These are phyloP conservation scores for Platorchestia sp. DNA, from an alignment of 1,140 invertebrate species.

Conservation along the genomic window DNA sequence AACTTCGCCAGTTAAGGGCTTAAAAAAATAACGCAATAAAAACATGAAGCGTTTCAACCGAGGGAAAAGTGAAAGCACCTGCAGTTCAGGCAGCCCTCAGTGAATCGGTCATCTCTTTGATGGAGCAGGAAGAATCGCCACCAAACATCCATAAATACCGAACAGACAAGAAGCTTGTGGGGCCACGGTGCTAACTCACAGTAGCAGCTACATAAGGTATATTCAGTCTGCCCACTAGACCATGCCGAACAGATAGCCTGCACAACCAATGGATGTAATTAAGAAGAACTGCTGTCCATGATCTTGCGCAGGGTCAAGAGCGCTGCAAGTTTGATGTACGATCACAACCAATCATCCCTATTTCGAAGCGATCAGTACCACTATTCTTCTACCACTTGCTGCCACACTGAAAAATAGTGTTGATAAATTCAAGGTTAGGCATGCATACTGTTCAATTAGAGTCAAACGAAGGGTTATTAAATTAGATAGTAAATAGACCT, in stretches of 20 bases:
- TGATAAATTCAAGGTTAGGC: not conserved
- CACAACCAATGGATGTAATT: constrained; percentile 1
- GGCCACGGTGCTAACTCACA: not conserved
- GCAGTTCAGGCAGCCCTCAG: not conserved
- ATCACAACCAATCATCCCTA: not conserved
- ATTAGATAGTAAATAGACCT: not conserved
- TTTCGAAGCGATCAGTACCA: not conserved
- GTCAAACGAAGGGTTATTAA: not conserved
- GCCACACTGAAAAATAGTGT: not conserved
- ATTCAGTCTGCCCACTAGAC: not conserved
- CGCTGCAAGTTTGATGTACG: not conserved
- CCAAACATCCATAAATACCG: not conserved
- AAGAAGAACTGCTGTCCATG: not conserved
- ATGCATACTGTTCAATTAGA: not conserved
- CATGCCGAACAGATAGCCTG: not conserved
- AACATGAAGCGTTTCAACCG: not conserved
- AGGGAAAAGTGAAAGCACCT: not conserved
- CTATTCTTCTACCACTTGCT: not conserved
- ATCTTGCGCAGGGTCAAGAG: constrained; percentile 11
- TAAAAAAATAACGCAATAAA: not conserved
- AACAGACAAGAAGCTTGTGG: not conserved
- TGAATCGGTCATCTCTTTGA: not conserved
- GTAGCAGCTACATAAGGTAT: not conserved
- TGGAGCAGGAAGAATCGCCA: not conserved
- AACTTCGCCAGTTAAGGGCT: not conserved